A percentile compares a stretch with the other conserved stretches of the same genome.
phyloP scores from a whole-genome alignment of 2,797 vertebrate species.

The Rhadinocentrus ornatus region DNA sequence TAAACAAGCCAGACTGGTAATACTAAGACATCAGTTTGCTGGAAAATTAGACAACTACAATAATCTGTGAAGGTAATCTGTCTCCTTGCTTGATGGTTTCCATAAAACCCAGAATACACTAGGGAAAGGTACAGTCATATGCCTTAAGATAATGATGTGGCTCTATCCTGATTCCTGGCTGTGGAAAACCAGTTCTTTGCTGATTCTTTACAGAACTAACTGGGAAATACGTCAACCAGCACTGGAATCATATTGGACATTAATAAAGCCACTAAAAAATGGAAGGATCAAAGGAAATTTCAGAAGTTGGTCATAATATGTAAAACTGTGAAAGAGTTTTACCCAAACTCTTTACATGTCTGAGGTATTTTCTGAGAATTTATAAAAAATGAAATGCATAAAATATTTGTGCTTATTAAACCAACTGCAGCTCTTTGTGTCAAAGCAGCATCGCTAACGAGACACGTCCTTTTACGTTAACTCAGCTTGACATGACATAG shows the following conservation, averaged over 20 bases:
- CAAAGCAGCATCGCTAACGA: slow-evolving; percentile 26
- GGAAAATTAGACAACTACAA: not conserved
- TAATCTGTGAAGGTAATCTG: not conserved
- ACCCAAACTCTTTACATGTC: slow-evolving; percentile 17
- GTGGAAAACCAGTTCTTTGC: too few species aligned
- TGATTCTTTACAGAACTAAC: too few species aligned
- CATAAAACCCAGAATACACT: not conserved
- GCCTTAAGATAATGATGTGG: too few species aligned
- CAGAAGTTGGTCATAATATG: slow-evolving; percentile 35
- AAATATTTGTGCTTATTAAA: not conserved
- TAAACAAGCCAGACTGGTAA: too few species aligned
- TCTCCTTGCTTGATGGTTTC: not conserved
- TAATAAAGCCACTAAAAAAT: not conserved
- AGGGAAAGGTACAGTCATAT: not conserved
- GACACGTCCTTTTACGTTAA: slow-evolving; percentile 23
- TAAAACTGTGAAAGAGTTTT: slow-evolving; percentile 43
- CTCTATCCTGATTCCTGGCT: too few species aligned
- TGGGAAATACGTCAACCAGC: too few species aligned
- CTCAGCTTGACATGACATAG: slow-evolving; percentile 26
- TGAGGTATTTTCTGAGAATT: not conserved
- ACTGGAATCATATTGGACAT: not conserved
- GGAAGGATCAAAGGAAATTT: too few species aligned
- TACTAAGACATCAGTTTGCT: too few species aligned
- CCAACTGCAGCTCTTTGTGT: not conserved
- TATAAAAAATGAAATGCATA: not conserved